Conservation (phyloP, 2,888 invertebrate species). For the Drepanosiphum platanoidis region DNA sequence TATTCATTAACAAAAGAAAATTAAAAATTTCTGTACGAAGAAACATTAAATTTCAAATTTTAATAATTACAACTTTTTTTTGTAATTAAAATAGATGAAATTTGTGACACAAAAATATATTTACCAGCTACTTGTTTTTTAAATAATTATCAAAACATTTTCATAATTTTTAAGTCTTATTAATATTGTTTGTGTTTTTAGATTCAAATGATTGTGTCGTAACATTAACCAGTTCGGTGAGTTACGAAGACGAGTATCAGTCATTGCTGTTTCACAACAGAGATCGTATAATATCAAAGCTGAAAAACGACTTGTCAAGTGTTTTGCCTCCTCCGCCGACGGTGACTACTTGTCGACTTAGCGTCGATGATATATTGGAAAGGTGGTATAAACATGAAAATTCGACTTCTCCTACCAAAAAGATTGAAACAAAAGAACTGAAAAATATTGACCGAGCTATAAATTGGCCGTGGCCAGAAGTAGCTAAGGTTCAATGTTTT, state of each 20-base stretch:
- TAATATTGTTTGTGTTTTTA: slow-evolving; percentile 22
- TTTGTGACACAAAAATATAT: too few species aligned
- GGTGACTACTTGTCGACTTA: slow-evolving; percentile 51
- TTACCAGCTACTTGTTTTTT: too few species aligned
- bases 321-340: slow-evolving; percentile 55
- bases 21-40: too few species aligned
- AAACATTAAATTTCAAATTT: too few species aligned
- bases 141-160: background rate
- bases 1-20: too few species aligned
- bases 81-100: too few species aligned
- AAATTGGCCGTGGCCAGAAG: slow-evolving; percentile 52
- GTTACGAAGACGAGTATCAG: slow-evolving; percentile 59
- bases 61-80: too few species aligned
- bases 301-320: slow-evolving; percentile 53
- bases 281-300: slow-evolving; percentile 58
- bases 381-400: slow-evolving; percentile 55
- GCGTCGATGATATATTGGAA: slow-evolving; percentile 46
- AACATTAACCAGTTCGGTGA: slow-evolving; percentile 54
- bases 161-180: background rate
- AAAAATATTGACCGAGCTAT: slow-evolving; percentile 56
- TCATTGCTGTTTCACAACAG: slow-evolving; percentile 56
- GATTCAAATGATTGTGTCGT: slow-evolving; percentile 57
- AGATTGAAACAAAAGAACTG: slow-evolving; percentile 42
- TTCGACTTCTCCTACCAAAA: slow-evolving; percentile 33
- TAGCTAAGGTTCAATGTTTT: slow-evolving; percentile 56